These are phyloP conservation scores for Trissolcus japonicus DNA, from an alignment of 2,888 invertebrate genomes.

Conservation along the genomic window DNA sequence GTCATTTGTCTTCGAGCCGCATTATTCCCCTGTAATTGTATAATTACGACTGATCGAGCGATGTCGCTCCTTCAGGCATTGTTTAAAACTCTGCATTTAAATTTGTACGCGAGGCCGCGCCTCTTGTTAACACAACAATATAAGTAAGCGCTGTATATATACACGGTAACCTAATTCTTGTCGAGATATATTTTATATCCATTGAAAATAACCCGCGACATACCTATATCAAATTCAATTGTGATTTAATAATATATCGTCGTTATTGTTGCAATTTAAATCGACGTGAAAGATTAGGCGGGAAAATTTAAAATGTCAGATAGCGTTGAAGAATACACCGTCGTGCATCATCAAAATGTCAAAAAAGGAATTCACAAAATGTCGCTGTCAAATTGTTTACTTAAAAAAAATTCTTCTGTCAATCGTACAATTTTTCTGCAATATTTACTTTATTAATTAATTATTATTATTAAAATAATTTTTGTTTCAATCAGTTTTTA, in stretches of 20 bases:
- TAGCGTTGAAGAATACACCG: conserved; percentile 6
- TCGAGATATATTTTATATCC: neutral
- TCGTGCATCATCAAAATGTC: conserved; percentile 33
- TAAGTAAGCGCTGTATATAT: neutral
- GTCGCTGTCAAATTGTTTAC: too few relatives aligned
- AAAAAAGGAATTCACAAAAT: conserved; percentile 34
- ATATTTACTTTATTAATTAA: too few relatives aligned
- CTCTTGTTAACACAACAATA: conserved; percentile 1
- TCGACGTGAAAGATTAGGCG: conserved; percentile 6
- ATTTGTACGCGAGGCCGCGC: conserved; percentile 12
- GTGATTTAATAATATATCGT: too few relatives aligned
- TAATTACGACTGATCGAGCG: conserved; percentile 32
- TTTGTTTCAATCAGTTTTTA: too few relatives aligned
- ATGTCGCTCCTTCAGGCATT: conserved; percentile 20
- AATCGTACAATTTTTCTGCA: too few relatives aligned
- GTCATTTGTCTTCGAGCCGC: conserved; percentile 37
- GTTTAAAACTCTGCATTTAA: conserved; percentile 26
- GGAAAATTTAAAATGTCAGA: conserved; percentile 15
- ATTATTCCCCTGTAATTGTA: conserved; percentile 36
- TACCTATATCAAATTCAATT: too few relatives aligned
- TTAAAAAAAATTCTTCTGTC: too few relatives aligned
- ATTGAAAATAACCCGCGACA: too few relatives aligned
- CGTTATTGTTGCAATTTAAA: too few relatives aligned
- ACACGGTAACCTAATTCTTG: conserved; percentile 1
- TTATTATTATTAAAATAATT: too few relatives aligned